Percentiles rank a stretch among this genome's conserved stretches.
phyloP scores from a whole-genome alignment of 2,113 vertebrate genomes.

The Columbina picui region DNA sequence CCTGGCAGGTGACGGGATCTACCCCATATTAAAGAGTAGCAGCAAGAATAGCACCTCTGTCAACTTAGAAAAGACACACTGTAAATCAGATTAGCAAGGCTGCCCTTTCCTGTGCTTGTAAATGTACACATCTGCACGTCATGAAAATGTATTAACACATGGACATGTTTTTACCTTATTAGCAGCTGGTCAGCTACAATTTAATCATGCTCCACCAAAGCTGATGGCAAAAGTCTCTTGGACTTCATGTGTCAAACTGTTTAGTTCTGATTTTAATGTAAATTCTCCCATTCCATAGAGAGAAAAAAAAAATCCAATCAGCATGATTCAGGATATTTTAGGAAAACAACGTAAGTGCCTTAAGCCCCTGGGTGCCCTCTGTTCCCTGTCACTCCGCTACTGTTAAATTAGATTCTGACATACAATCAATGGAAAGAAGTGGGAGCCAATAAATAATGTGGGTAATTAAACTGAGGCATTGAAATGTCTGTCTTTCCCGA shows the following conservation, averaged over 20 bases:
- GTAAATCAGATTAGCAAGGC: neutral
- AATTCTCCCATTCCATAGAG: neutral
- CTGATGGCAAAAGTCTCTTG: neutral
- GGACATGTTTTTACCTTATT: neutral
- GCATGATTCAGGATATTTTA: constrained; percentile 20
- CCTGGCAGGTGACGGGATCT: neutral
- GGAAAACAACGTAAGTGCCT: neutral
- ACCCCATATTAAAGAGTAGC: neutral
- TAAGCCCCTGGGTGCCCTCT: neutral
- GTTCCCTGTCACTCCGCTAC: neutral
- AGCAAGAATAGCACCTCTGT: neutral
- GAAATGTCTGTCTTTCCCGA: neutral
- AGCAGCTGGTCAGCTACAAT: constrained; percentile 16
- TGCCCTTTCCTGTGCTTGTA: neutral
- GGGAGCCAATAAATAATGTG: constrained; percentile 33
- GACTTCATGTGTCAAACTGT: neutral
- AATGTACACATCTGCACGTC: neutral
- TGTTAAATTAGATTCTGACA: constrained; percentile 40
- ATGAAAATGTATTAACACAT: constrained; percentile 25
- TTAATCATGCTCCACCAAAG: neutral
- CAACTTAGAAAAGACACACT: neutral
- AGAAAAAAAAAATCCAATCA: neutral
- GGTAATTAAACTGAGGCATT: constrained; percentile 4
- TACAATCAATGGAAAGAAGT: constrained; percentile 32
- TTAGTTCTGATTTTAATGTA: neutral